Evolutionary conservation across 2,888 invertebrate species (phyloP).

Genomic region (Diaprepes abbreviatus): DNA sequence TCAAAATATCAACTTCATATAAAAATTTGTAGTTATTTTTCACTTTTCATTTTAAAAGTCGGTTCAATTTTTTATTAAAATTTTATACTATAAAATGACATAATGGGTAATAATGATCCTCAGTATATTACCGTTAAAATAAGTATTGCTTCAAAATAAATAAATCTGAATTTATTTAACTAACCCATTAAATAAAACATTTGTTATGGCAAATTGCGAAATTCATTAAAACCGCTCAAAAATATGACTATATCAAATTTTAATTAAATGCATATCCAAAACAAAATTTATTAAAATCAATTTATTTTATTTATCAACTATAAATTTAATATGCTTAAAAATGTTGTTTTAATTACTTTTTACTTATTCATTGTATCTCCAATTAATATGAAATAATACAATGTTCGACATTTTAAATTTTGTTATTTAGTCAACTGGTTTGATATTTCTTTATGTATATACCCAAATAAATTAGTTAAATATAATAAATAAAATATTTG

Average conservation of each 20-base stretch:
- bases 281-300: conserved; percentile 19
- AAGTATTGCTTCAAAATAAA: background rate
- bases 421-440: too few relatives aligned
- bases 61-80: too few relatives aligned
- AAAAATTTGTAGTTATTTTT: too few relatives aligned
- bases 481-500: too few relatives aligned
- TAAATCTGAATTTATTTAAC: conserved; percentile 4
- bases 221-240: background rate
- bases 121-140: too few relatives aligned
- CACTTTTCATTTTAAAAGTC: too few relatives aligned
- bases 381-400: background rate
- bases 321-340: conserved; percentile 16
- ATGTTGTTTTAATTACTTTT: conserved; percentile 5
- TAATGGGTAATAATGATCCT: too few relatives aligned
- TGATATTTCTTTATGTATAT: too few relatives aligned
- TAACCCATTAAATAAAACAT: conserved; percentile 16
- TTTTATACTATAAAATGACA: too few relatives aligned
- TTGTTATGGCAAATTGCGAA: background rate
- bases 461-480: too few relatives aligned
- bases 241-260: conserved; percentile 7
- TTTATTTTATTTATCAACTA: conserved; percentile 24
- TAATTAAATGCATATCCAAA: conserved; percentile 3
- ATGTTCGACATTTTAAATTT: too few relatives aligned
- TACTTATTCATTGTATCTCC: background rate
- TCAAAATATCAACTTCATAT: too few relatives aligned